Percentiles rank a stretch among this genome's conserved stretches.
These are phyloP conservation scores for Lasiurus borealis DNA, from an alignment of 2,113 vertebrate species.

Conservation along the genomic window DNA sequence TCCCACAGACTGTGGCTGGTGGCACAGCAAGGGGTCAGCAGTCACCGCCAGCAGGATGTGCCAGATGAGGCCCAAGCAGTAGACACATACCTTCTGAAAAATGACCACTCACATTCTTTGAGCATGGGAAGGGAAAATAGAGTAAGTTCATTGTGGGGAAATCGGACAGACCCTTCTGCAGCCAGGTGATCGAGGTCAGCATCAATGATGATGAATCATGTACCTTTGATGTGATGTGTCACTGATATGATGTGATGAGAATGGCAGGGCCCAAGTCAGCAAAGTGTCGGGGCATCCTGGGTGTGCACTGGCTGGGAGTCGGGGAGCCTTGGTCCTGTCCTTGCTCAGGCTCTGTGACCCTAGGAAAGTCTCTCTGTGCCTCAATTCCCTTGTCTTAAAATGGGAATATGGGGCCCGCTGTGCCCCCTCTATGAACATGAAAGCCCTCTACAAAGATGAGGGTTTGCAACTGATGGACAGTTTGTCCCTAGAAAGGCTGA, in stretches of 20 bases:
- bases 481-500: neutral
- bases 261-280: neutral
- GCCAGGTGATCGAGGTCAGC: neutral
- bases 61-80: neutral
- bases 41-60: neutral
- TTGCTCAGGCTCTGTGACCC: neutral
- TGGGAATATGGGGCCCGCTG: neutral
- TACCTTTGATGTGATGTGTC: neutral
- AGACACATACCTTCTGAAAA: neutral
- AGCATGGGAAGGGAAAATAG: neutral
- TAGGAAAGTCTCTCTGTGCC: neutral
- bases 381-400: neutral
- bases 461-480: neutral
- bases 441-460: neutral
- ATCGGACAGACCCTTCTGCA: neutral
- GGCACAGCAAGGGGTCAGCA: neutral
- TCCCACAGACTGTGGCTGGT: neutral
- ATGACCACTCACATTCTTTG: neutral
- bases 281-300: accelerated
- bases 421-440: neutral
- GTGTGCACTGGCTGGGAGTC: neutral
- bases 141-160: neutral
- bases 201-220: neutral
- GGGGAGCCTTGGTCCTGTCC: neutral
- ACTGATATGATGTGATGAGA: neutral